Evolutionary conservation across 2,113 vertebrate species (phyloP).

Genomic region (Scalopus aquaticus): DNA sequence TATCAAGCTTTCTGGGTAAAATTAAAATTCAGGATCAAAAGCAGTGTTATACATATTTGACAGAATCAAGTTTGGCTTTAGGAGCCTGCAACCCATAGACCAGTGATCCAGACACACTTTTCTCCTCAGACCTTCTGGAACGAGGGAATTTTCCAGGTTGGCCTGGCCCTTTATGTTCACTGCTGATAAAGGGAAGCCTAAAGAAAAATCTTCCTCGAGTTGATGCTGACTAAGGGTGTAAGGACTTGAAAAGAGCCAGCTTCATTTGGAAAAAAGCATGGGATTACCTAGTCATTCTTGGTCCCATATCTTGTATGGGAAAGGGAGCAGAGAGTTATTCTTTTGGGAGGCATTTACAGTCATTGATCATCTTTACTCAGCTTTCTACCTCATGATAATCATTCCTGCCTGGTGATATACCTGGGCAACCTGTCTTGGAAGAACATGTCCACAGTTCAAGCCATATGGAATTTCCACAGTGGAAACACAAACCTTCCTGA

Average conservation of each 20-base stretch:
- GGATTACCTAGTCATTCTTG: neutral
- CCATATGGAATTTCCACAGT: neutral
- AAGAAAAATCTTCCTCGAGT: neutral
- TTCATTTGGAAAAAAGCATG: neutral
- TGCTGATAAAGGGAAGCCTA: neutral
- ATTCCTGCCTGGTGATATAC: neutral
- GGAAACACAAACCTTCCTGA: neutral
- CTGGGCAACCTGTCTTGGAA: neutral
- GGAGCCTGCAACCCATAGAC: neutral
- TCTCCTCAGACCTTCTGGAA: neutral
- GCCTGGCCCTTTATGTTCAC: neutral
- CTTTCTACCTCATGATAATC: neutral
- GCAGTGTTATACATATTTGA: neutral
- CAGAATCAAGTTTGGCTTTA: neutral
- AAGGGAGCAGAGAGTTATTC: neutral
- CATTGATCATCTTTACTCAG: neutral
- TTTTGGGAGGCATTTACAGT: neutral
- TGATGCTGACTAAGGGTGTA: neutral
- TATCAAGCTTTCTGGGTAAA: neutral
- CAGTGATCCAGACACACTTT: neutral
- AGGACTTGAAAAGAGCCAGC: neutral
- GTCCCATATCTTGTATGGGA: neutral
- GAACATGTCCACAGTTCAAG: neutral
- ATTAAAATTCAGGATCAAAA: slow-evolving; percentile 10
- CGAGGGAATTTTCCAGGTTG: neutral